These are phyloP conservation scores for Parotia lawesii DNA, from an alignment of 2,113 vertebrate genomes.

Conservation along the genomic window DNA sequence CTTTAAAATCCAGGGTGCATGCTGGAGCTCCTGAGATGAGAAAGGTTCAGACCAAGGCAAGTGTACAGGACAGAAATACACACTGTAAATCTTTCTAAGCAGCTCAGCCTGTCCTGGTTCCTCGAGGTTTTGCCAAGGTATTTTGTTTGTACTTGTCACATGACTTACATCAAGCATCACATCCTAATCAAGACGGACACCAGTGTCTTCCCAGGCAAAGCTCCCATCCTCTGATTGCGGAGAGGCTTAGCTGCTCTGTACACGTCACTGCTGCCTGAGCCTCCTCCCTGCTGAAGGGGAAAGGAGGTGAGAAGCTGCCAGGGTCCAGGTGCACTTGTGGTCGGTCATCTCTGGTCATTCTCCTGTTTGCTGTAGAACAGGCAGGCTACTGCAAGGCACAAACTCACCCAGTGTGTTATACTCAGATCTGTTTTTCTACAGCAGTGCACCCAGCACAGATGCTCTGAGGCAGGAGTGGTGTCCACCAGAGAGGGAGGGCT, in stretches of 20 bases:
- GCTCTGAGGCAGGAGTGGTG: not conserved
- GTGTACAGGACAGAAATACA: slow-evolving; percentile 57
- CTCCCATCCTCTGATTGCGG: not conserved
- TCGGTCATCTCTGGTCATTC: not conserved
- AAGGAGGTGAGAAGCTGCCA: not conserved
- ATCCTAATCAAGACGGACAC: slow-evolving; percentile 41
- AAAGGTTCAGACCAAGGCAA: slow-evolving; percentile 37
- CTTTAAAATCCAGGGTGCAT: not conserved
- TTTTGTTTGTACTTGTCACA: slow-evolving; percentile 59
- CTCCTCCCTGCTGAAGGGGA: not conserved
- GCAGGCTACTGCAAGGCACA: not conserved
- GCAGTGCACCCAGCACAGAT: not conserved
- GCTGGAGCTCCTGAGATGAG: not conserved
- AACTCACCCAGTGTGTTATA: not conserved
- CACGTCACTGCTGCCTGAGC: not conserved
- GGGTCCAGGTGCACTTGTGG: not conserved
- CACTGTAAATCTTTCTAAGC: slow-evolving; percentile 62
- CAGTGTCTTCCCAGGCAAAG: slow-evolving; percentile 52
- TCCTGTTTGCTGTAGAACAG: not conserved
- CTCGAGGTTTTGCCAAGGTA: slow-evolving; percentile 65
- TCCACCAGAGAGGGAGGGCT: not conserved
- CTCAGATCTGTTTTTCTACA: not conserved
- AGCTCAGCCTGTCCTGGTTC: slow-evolving; percentile 63
- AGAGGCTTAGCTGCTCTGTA: slow-evolving; percentile 14
- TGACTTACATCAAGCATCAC: slow-evolving; percentile 51